A percentile compares a stretch with the other conserved stretches of the same genome.
Conservation (phyloP, 2,888 invertebrate genomes). For the Rhyacophila evoluta region DNA sequence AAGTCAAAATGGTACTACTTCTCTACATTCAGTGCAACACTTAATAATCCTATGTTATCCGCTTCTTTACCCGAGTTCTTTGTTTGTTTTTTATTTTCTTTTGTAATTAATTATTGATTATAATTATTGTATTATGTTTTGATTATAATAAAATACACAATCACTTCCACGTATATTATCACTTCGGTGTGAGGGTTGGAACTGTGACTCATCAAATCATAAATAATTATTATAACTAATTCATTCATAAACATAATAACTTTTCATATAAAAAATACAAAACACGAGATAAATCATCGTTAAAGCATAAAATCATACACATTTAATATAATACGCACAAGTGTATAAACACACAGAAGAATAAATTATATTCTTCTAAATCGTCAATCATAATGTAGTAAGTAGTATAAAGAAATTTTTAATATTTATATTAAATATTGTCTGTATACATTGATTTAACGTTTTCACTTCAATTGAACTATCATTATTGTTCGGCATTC, state of each 20-base stretch:
- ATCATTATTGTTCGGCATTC: too few species aligned
- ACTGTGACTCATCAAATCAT: background rate
- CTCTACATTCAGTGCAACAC: constrained; percentile 41
- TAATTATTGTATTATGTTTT: background rate
- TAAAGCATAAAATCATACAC: background rate
- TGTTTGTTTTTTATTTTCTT: background rate
- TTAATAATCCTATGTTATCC: constrained; percentile 10
- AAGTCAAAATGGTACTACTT: constrained; percentile 82
- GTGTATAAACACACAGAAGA: background rate
- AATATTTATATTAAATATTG: too few species aligned
- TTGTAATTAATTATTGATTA: background rate
- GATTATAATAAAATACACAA: background rate
- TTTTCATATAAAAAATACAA: background rate
- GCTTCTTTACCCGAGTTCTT: constrained; percentile 2
- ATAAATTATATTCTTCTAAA: background rate
- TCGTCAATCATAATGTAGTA: background rate
- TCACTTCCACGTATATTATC: background rate
- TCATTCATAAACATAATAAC: background rate
- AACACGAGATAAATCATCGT: background rate
- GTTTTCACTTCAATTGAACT: too few species aligned
- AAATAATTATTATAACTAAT: background rate
- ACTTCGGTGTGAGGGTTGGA: background rate
- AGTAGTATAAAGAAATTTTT: too few species aligned
- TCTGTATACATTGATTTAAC: too few species aligned
- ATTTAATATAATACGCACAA: background rate